Evolutionary conservation across 2,797 vertebrate genomes (phyloP).

Genomic region (Remorina albescens): DNA sequence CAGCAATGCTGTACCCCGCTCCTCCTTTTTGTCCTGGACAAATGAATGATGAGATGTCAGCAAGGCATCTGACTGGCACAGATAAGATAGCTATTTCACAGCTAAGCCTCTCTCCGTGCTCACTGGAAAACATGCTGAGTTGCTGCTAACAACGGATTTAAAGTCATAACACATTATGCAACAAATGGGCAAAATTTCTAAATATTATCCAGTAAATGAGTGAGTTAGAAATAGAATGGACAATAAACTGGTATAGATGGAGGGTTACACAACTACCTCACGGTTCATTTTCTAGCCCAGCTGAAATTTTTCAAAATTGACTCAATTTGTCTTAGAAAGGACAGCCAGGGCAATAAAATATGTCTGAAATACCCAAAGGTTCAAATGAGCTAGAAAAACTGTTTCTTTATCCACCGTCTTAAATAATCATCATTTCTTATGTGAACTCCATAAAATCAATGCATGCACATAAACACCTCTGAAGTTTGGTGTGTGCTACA

Average conservation of each 20-base stretch:
- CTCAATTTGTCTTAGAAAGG: conserved; percentile 6
- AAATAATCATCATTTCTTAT: background rate
- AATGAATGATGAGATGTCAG: conserved; percentile 77
- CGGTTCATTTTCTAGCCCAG: conserved; percentile 32
- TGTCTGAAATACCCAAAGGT: background rate
- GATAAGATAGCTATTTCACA: conserved; percentile 70
- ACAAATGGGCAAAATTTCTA: conserved; percentile 48
- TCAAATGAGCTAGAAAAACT: conserved; percentile 13
- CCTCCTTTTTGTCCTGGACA: conserved; percentile 92
- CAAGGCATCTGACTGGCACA: conserved; percentile 67
- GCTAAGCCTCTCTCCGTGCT: conserved; percentile 39
- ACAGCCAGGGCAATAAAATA: background rate
- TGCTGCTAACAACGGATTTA: conserved; percentile 57
- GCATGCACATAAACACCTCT: background rate
- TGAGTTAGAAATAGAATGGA: conserved; percentile 53
- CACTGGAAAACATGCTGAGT: conserved; percentile 33
- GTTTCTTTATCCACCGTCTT: background rate
- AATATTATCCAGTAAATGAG: conserved; percentile 55
- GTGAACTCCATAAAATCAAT: background rate
- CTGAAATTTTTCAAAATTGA: conserved; percentile 34
- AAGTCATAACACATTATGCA: conserved; percentile 57
- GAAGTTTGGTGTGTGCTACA: background rate
- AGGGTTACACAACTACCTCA: conserved; percentile 44
- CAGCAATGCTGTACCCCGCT: conserved; percentile 88
- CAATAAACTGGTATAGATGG: conserved; percentile 46